Conservation (phyloP, 2,888 invertebrate species). For the Philereme vetulata region DNA sequence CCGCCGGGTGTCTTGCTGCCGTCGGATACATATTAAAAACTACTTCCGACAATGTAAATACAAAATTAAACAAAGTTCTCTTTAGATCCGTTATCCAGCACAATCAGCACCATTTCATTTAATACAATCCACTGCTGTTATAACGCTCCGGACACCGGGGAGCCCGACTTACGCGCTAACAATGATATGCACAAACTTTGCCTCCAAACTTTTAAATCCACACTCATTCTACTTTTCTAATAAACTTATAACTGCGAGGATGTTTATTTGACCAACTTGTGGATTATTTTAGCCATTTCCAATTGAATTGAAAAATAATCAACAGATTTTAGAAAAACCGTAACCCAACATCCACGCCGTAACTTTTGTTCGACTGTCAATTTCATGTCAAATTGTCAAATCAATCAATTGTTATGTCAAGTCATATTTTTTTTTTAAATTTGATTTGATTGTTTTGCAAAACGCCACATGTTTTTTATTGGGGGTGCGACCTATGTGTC, state of each 20-base stretch:
- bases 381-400: too few species aligned
- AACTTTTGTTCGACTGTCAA: constrained; percentile 73
- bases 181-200: constrained; percentile 82
- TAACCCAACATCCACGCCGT: constrained; percentile 80
- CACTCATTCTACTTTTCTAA: constrained; percentile 71
- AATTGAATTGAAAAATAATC: constrained; percentile 49
- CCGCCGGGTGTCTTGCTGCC: constrained; percentile 90
- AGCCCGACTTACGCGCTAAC: constrained; percentile 68
- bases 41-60: constrained; percentile 43
- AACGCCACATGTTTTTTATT: too few species aligned
- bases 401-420: constrained; percentile 40
- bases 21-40: constrained; percentile 87
- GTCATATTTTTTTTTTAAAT: too few species aligned
- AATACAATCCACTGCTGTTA: constrained; percentile 64
- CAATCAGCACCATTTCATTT: constrained; percentile 69
- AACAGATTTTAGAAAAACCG: constrained; percentile 63
- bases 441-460: too few species aligned
- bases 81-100: constrained; percentile 65
- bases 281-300: constrained; percentile 1
- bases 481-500: too few species aligned
- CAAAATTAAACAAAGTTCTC: constrained; percentile 69
- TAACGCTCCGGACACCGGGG: constrained; percentile 68
- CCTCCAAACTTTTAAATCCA: constrained; percentile 73
- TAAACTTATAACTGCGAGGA: constrained; percentile 49
- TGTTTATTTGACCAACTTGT: constrained; percentile 1